These are phyloP conservation scores for Melipona bicolor DNA, from an alignment of 2,888 invertebrate species.

Conservation along the genomic window DNA sequence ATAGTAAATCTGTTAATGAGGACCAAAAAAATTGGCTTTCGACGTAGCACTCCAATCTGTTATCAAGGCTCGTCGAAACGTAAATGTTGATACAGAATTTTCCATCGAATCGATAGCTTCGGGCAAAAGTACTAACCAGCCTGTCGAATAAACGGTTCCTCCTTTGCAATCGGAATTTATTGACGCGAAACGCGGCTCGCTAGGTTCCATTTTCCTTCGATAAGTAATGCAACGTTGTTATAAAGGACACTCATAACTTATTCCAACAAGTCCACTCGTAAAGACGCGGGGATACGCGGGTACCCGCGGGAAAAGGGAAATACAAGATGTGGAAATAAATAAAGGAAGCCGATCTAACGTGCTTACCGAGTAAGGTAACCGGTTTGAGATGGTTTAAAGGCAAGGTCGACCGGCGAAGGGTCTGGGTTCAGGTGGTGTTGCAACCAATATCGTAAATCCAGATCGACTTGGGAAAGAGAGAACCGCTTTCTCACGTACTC, in stretches of 20 bases:
- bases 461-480: conserved; percentile 75
- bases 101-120: background rate
- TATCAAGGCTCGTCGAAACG: background rate
- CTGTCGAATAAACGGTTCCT: background rate
- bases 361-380: conserved; percentile 61
- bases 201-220: conserved; percentile 39
- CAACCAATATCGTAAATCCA: conserved; percentile 82
- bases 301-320: conserved; percentile 52
- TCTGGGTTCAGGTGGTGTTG: conserved; percentile 79
- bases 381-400: conserved; percentile 68
- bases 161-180: conserved; percentile 25
- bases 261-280: conserved; percentile 47
- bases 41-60: background rate
- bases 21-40: background rate
- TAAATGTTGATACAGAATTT: background rate
- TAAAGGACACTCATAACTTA: conserved; percentile 41
- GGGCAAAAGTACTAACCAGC: background rate
- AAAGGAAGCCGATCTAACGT: conserved; percentile 72
- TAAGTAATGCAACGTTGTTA: conserved; percentile 47
- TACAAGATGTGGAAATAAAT: conserved; percentile 71
- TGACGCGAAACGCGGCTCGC: background rate
- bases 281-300: conserved; percentile 26
- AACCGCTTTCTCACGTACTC: conserved; percentile 52
- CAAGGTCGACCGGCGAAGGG: conserved; percentile 45
- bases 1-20: background rate